Conservation (phyloP, 1,140 invertebrate genomes). For the Melipona quadrifasciata region DNA sequence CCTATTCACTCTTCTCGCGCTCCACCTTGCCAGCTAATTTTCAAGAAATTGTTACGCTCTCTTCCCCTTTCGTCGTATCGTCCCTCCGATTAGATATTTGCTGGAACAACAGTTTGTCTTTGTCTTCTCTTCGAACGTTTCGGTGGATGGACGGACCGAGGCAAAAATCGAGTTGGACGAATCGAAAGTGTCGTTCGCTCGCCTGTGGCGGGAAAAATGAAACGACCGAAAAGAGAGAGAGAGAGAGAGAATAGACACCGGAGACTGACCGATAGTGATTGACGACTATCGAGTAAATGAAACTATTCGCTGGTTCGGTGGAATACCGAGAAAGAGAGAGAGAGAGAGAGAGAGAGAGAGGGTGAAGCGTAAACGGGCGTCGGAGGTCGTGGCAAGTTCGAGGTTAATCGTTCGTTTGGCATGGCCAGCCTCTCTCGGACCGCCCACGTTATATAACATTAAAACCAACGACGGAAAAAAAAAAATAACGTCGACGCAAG, state of each 20-base stretch:
- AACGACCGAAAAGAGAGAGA: not conserved
- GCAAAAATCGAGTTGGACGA: not conserved
- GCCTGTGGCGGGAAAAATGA: not conserved
- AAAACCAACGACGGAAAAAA: not conserved
- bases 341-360: conserved; percentile 19
- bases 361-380: conserved; percentile 40
- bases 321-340: conserved; percentile 36
- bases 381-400: conserved; percentile 65
- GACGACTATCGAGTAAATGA: conserved; percentile 7
- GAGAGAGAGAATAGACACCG: not conserved
- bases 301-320: conserved; percentile 2
- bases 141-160: no score
- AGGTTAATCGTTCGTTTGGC: conserved; percentile 68
- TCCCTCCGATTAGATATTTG: no score
- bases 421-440: conserved; percentile 46
- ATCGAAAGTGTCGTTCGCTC: not conserved
- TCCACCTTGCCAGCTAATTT: conserved; percentile 33
- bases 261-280: not conserved
- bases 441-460: conserved; percentile 52
- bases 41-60: conserved; percentile 58
- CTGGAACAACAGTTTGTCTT: no score
- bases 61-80: no score
- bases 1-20: conserved; percentile 10
- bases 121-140: no score
- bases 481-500: conserved; percentile 20